Evolutionary conservation across 2,113 vertebrate species (phyloP).

Genomic region (Sorex fumeus): DNA sequence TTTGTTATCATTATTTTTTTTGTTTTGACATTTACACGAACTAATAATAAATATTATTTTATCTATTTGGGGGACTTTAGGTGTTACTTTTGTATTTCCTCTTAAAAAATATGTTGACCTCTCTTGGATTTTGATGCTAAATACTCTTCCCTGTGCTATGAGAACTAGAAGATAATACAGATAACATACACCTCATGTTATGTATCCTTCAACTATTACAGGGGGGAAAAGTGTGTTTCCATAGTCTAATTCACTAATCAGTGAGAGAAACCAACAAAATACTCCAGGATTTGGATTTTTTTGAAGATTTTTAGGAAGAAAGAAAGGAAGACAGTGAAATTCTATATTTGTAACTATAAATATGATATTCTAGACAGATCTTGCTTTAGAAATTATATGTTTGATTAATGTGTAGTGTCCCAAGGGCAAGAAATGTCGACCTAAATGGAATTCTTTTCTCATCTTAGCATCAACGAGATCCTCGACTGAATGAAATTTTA

Average conservation of each 20-base stretch:
- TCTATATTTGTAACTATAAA: slow-evolving; percentile 65
- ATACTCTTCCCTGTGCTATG: not conserved
- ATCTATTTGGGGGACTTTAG: not conserved
- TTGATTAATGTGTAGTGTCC: slow-evolving; percentile 75
- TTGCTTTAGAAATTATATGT: slow-evolving; percentile 74
- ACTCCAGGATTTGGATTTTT: slow-evolving; percentile 21
- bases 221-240: not conserved
- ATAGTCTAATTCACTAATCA: not conserved
- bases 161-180: not conserved
- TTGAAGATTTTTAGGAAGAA: slow-evolving; percentile 41
- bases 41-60: not conserved
- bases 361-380: slow-evolving; percentile 59
- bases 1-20: not conserved
- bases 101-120: not conserved
- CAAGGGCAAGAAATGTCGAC: slow-evolving; percentile 71
- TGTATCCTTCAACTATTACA: not conserved
- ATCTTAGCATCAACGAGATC: slow-evolving; percentile 97
- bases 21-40: not conserved
- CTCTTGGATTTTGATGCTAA: slow-evolving; percentile 21
- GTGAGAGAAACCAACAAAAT: not conserved
- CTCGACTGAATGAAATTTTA: slow-evolving; percentile 98
- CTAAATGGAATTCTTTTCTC: slow-evolving; percentile 87
- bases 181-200: not conserved
- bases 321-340: slow-evolving; percentile 52
- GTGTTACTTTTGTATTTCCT: not conserved